phyloP scores from a whole-genome alignment of 2,888 invertebrate species.

The Synergus laeviventris region DNA sequence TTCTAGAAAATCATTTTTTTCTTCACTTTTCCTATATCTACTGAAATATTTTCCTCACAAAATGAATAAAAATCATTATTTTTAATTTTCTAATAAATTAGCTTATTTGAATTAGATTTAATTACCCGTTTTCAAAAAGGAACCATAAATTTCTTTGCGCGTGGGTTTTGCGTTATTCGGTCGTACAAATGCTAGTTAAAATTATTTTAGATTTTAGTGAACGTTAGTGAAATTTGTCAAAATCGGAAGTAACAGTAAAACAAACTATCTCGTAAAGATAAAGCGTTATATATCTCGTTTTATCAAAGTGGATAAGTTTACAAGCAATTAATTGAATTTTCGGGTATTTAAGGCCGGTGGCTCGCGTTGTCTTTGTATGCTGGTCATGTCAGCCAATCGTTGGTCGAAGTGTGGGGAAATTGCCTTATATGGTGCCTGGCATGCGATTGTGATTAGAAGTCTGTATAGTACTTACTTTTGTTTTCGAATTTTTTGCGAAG shows the following conservation, averaged over 20 bases:
- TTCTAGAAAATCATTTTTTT: neutral
- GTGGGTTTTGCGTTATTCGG: slow-evolving; percentile 38
- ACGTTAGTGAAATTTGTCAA: slow-evolving; percentile 25
- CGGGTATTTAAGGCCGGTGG: slow-evolving; percentile 24
- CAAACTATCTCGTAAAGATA: neutral
- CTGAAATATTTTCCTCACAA: neutral
- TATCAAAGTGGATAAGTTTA: neutral
- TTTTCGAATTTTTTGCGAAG: neutral
- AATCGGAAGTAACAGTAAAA: slow-evolving; percentile 24
- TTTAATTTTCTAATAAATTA: neutral
- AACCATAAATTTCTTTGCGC: slow-evolving; percentile 32
- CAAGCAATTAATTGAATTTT: slow-evolving; percentile 43
- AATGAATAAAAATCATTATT: neutral
- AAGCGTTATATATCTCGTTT: neutral
- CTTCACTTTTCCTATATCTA: neutral
- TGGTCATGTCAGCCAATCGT: slow-evolving; percentile 72
- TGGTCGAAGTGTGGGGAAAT: slow-evolving; percentile 75
- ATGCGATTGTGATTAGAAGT: slow-evolving; percentile 47
- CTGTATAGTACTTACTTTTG: neutral
- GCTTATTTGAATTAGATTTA: neutral
- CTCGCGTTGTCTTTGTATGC: slow-evolving; percentile 42
- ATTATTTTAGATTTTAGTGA: too few relatives aligned
- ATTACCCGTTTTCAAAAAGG: neutral
- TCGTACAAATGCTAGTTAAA: slow-evolving; percentile 10
- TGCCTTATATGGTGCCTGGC: slow-evolving; percentile 76